A percentile compares a stretch with the other conserved stretches of the same genome.
Evolutionary conservation across 2,113 vertebrate genomes (phyloP).

Genomic region (Heloderma charlesbogerti): DNA sequence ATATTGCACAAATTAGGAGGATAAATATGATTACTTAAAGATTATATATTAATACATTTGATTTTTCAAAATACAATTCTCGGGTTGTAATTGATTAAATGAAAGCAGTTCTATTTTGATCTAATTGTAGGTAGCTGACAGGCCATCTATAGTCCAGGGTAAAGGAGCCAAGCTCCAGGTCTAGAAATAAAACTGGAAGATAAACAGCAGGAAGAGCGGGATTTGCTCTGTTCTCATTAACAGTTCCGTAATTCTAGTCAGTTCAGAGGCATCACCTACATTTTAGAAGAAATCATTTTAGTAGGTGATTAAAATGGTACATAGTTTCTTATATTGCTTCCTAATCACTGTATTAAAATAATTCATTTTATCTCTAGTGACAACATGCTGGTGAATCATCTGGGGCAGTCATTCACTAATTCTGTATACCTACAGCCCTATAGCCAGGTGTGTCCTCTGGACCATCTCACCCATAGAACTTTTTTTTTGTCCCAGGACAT

Average conservation of each 20-base stretch:
- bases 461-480: background rate
- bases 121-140: conserved; percentile 60
- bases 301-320: conserved; percentile 52
- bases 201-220: background rate
- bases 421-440: too few relatives aligned
- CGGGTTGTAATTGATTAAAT: conserved; percentile 62
- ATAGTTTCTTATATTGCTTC: conserved; percentile 34
- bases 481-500: background rate
- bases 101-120: conserved; percentile 61
- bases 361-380: conserved; percentile 42
- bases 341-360: conserved; percentile 30
- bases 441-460: background rate
- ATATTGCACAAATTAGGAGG: conserved; percentile 77
- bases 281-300: conserved; percentile 44
- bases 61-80: conserved; percentile 72
- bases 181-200: background rate
- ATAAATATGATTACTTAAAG: conserved; percentile 76
- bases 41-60: conserved; percentile 73
- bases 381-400: background rate
- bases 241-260: conserved; percentile 21
- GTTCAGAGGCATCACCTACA: conserved; percentile 43
- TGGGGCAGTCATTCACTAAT: background rate
- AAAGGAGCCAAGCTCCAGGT: conserved; percentile 32
- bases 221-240: conserved; percentile 3
- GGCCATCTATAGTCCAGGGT: conserved; percentile 42